Evolutionary conservation across 2,797 vertebrate genomes (phyloP), one percentile per base, ranked within the genome.

Genomic region (Lycodopsis pacificus): DNA sequence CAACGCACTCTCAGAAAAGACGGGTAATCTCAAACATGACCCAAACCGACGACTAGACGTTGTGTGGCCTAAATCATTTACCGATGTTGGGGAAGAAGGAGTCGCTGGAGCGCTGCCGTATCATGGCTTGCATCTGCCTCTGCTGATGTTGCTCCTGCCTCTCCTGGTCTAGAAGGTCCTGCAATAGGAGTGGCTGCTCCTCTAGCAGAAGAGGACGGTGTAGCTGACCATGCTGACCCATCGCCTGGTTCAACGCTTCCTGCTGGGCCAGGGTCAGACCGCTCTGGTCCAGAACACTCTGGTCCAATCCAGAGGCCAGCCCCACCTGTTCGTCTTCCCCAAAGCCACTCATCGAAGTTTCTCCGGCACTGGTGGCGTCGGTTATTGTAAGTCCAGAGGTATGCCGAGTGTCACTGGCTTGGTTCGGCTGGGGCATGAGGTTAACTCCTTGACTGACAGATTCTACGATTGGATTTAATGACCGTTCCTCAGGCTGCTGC

Each of bases 111-210:
- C 97, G 97, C 49, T 99, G 98, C 30, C 98, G 96, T 85, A 99
- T 99, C 98, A 99, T 99, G 73, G 98, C 98, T 86, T 99, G 98
- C 98, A 99, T 99, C 89, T 99, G 98, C 61, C 97, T 95, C 80
- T 99, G 98, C 85, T 99, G 98, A 87, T 99, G 98, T 82, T 99
- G 98, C 78, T 99, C 98, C 77, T 99, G 98, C 62, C 97, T 95
- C 88, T 99, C 98, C 88, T 99, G 98, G 91, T 99, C 98, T 63
- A 99, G 87, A 65, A 99, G 97, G 73, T 99, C 98, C 92, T 99
- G 98, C 56, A 99, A 90, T 15, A 99, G 94, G 3, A 99, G 97
- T 0, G 98, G 98, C 93, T 99, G 98, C 7, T 99, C 98, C 76
- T 99, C 98, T 15, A 99, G 91, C 44, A 99, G 95, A 59, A 99